phyloP scores from a whole-genome alignment of 2,113 vertebrate genomes.

The Tinamus guttatus region DNA sequence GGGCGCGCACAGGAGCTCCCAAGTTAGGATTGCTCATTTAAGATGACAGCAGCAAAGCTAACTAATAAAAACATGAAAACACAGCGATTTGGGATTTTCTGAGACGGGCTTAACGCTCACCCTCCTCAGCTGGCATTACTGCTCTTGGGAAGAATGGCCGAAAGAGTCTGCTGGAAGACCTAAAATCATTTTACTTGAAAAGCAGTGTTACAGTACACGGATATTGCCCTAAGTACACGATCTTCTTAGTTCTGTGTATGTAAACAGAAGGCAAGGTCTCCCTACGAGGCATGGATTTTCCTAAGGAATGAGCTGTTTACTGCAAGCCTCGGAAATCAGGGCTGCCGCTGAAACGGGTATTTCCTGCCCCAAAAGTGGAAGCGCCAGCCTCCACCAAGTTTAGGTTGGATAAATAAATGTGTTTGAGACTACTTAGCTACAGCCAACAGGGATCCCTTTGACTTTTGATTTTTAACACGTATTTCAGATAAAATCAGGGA shows the following conservation, averaged over 20 bases:
- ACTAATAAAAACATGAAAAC: not conserved
- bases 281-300: not conserved
- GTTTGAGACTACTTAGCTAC: slow-evolving; percentile 14
- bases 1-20: accelerated
- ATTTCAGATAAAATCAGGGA: slow-evolving; percentile 57
- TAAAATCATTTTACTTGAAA: not conserved
- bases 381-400: not conserved
- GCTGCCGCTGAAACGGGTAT: not conserved
- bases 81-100: not conserved
- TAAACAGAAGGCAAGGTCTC: not conserved
- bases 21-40: not conserved
- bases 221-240: not conserved
- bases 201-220: not conserved
- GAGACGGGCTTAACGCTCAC: not conserved
- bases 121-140: not conserved
- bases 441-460: slow-evolving; percentile 41
- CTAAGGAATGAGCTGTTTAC: not conserved
- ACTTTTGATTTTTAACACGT: slow-evolving; percentile 65
- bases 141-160: not conserved
- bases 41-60: not conserved
- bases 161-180: not conserved
- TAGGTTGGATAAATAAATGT: not conserved
- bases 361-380: not conserved
- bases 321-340: not conserved
- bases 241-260: not conserved